A percentile compares a stretch with the other conserved stretches of the same genome.
Conservation (phyloP, 2,797 vertebrate species). For the Eleutherodactylus coqui region DNA sequence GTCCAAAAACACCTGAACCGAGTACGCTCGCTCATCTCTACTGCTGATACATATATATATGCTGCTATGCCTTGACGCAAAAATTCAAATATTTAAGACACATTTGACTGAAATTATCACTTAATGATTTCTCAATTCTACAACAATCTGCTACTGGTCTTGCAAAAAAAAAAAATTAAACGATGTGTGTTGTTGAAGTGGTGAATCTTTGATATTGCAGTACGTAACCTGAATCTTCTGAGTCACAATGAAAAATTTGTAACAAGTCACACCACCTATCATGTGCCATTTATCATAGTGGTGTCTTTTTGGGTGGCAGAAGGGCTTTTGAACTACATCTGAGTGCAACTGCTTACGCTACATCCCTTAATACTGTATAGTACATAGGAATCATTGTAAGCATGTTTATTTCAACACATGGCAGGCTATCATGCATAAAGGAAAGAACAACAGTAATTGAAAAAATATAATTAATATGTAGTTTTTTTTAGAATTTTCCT, state of each 20-base stretch:
- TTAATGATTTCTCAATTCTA: no score
- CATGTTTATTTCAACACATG: neutral
- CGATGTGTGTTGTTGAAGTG: no score
- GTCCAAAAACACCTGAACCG: no score
- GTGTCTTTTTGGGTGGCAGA: neutral
- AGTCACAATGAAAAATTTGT: neutral
- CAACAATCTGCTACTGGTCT: no score
- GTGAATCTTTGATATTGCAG: no score
- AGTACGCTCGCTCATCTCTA: no score
- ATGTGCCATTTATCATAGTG: neutral
- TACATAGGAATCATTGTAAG: neutral
- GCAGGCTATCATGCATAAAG: neutral
- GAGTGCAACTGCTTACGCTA: neutral
- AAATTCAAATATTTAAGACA: no score
- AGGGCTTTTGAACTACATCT: neutral
- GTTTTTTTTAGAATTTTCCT: neutral
- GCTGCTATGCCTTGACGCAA: no score
- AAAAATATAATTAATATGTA: neutral
- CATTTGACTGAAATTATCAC: no score
- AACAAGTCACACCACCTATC: neutral
- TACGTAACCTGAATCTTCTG: neutral
- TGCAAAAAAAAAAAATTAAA: no score
- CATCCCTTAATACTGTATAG: neutral
- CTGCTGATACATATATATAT: no score
- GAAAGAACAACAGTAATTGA: neutral